Evolutionary conservation across 2,888 invertebrate species (phyloP).

Genomic region (Melieria omissa): DNA sequence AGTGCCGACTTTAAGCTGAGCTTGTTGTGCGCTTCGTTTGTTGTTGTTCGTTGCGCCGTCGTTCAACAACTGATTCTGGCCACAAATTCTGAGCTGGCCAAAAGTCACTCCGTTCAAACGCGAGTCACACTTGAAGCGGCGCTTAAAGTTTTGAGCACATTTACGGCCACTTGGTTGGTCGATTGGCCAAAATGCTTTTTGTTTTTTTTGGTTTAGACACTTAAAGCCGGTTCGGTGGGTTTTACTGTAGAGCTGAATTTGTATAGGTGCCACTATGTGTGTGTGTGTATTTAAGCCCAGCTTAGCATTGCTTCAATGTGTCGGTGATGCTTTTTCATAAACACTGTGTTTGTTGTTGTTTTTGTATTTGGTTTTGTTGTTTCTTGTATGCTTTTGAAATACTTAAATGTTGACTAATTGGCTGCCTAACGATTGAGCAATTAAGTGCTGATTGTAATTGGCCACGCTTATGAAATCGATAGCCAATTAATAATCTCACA

Average conservation of each 20-base stretch:
- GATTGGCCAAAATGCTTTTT: slow-evolving; percentile 27
- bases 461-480: slow-evolving; percentile 46
- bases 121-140: neutral
- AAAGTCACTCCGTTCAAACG: slow-evolving; percentile 36
- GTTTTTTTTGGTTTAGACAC: slow-evolving; percentile 16
- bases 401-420: slow-evolving; percentile 37
- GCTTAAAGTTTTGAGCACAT: slow-evolving; percentile 37
- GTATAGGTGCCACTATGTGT: neutral
- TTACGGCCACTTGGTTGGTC: slow-evolving; percentile 42
- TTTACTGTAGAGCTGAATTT: slow-evolving; percentile 19
- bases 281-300: neutral
- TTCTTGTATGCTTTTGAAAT: too few relatives aligned
- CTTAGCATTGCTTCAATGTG: neutral
- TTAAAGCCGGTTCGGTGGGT: slow-evolving; percentile 36
- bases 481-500: slow-evolving; percentile 11
- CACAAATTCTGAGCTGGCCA: slow-evolving; percentile 39
- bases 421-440: slow-evolving; percentile 31
- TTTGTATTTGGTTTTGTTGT: slow-evolving; percentile 20
- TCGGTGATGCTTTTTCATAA: neutral
- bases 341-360: slow-evolving; percentile 7
- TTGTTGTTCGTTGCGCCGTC: slow-evolving; percentile 41
- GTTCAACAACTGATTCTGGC: slow-evolving; percentile 44
- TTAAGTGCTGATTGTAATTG: slow-evolving; percentile 47
- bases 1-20: too few relatives aligned
- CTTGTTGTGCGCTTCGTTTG: slow-evolving; percentile 23